Percentiles rank a stretch among this genome's conserved stretches.
Conservation (phyloP, 2,888 invertebrate genomes). For the Diploptera punctata region DNA sequence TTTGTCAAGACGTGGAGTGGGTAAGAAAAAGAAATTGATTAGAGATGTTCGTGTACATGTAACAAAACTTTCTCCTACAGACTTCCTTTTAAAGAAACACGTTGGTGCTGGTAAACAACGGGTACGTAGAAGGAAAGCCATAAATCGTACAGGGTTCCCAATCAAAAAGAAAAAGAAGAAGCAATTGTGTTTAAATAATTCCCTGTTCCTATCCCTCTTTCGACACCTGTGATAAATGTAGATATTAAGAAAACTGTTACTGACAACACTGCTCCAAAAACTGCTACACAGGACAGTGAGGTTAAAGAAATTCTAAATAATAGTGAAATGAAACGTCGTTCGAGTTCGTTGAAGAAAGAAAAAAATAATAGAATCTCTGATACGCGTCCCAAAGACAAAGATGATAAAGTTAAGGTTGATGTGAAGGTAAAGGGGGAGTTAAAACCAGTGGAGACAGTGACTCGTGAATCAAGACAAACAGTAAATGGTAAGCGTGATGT, state of each 20-base stretch:
- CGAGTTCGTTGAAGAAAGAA: neutral
- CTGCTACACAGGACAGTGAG: neutral
- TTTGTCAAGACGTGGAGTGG: neutral
- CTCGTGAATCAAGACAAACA: constrained; percentile 7
- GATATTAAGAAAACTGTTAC: constrained; percentile 15
- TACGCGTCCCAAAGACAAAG: neutral
- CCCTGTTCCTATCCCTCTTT: neutral
- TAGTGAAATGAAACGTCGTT: neutral
- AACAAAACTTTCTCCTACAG: constrained; percentile 47
- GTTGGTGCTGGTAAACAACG: constrained; percentile 57
- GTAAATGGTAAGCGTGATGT: constrained; percentile 19
- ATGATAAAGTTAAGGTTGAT: neutral
- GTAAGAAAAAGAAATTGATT: constrained; percentile 49
- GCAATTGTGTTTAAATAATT: constrained; percentile 52
- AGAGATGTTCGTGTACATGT: constrained; percentile 50
- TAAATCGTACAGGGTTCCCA: constrained; percentile 89
- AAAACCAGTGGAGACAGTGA: neutral
- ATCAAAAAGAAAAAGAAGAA: constrained; percentile 84
- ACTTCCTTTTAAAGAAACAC: constrained; percentile 44
- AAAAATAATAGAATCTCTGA: neutral
- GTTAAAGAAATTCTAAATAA: neutral
- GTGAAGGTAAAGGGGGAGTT: neutral
- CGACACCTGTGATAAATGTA: constrained; percentile 32
- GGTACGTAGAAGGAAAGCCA: constrained; percentile 72
- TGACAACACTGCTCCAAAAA: constrained; percentile 6